Percentiles rank a stretch among this genome's conserved stretches.
Conservation (phyloP, 2,888 invertebrate genomes). For the Drosophila birchii region DNA sequence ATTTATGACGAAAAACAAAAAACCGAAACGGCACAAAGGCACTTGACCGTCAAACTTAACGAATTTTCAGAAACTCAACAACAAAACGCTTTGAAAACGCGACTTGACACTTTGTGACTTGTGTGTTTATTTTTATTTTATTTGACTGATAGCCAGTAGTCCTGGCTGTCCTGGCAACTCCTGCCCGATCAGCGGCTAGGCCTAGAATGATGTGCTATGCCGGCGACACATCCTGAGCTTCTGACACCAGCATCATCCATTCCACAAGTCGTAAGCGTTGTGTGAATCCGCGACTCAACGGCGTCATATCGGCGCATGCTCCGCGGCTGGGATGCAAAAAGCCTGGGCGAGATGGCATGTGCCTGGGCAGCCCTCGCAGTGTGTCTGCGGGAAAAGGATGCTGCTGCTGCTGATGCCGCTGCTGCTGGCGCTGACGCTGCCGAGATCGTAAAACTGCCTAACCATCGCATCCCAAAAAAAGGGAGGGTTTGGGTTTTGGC, state of each 20-base stretch:
- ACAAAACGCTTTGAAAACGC: slow-evolving; percentile 64
- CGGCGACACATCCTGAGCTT: slow-evolving; percentile 84
- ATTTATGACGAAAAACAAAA: slow-evolving; percentile 35
- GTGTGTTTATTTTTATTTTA: not conserved
- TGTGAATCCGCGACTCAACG: slow-evolving; percentile 61
- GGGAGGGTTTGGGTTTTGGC: slow-evolving; percentile 48
- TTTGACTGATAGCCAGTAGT: slow-evolving; percentile 14
- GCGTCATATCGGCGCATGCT: slow-evolving; percentile 73
- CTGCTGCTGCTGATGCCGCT: slow-evolving; percentile 16
- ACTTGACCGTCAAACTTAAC: slow-evolving; percentile 51
- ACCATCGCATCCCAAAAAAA: not conserved
- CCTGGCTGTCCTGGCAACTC: slow-evolving; percentile 74
- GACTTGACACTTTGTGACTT: slow-evolving; percentile 37
- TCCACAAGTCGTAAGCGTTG: slow-evolving; percentile 77
- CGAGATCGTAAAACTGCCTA: slow-evolving; percentile 53
- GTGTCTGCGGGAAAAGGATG: slow-evolving; percentile 45
- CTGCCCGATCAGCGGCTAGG: slow-evolving; percentile 85
- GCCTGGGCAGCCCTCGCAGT: slow-evolving; percentile 1
- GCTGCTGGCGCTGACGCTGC: slow-evolving; percentile 23
- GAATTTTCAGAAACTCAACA: slow-evolving; percentile 58
- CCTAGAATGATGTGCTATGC: slow-evolving; percentile 85
- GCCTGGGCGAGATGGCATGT: slow-evolving; percentile 42
- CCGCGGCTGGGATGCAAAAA: slow-evolving; percentile 47
- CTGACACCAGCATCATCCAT: slow-evolving; percentile 81
- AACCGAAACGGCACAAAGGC: slow-evolving; percentile 53